phyloP scores from a whole-genome alignment of 2,888 invertebrate species.

The Platynereis dumerilii region DNA sequence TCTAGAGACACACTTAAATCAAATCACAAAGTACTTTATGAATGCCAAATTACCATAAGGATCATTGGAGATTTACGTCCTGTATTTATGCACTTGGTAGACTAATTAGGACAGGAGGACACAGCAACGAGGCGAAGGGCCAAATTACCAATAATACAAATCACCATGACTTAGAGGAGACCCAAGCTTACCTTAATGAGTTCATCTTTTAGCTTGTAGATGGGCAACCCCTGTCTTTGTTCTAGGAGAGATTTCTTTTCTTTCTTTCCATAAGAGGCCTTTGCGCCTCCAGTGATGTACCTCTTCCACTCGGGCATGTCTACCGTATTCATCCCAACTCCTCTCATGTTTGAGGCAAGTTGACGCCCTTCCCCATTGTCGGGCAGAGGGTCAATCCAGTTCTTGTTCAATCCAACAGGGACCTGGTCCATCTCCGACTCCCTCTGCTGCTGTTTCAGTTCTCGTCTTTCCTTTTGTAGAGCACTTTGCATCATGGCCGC shows the following conservation, averaged over 20 bases:
- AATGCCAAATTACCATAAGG: too few relatives aligned
- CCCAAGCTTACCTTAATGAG: conserved; percentile 85
- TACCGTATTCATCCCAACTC: conserved; percentile 69
- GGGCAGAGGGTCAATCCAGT: conserved; percentile 96
- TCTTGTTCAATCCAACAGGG: conserved; percentile 77
- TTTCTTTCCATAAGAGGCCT: conserved; percentile 97
- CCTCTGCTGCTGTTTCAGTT: conserved; percentile 76
- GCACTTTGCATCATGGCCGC: conserved; percentile 99
- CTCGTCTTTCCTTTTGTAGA: conserved; percentile 93
- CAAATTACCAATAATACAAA: too few relatives aligned
- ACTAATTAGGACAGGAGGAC: too few relatives aligned
- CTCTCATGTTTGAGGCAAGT: conserved; percentile 78
- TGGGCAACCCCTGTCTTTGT: conserved; percentile 93
- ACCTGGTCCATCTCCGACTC: conserved; percentile 88
- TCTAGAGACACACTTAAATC: too few relatives aligned
- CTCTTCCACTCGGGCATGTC: conserved; percentile 99
- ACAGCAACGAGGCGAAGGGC: too few relatives aligned
- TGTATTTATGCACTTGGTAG: too few relatives aligned
- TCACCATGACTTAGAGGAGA: too few relatives aligned
- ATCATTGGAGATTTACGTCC: too few relatives aligned
- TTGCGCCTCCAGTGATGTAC: conserved; percentile 96
- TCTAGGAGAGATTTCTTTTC: conserved; percentile 92
- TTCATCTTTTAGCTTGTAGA: conserved; percentile 93
- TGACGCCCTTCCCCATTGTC: conserved; percentile 72
- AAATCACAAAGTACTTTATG: too few relatives aligned